These are phyloP conservation scores for Drosophila kuntzei DNA, from an alignment of 2,888 invertebrate species.

Conservation along the genomic window DNA sequence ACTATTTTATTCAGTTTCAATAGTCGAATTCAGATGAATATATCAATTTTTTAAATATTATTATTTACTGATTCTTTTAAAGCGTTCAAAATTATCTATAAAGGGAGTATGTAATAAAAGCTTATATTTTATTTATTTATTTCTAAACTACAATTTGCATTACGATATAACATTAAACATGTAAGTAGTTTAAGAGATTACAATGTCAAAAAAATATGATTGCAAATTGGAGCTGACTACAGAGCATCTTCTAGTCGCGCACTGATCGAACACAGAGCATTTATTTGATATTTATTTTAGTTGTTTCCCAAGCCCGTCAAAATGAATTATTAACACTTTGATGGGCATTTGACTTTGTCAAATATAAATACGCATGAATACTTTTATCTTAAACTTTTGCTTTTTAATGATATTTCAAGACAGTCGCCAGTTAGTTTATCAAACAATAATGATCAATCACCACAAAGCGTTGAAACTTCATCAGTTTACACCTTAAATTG, in stretches of 20 bases:
- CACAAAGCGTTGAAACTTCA: slow-evolving; percentile 50
- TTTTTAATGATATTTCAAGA: slow-evolving; percentile 43
- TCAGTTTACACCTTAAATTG: slow-evolving; percentile 63
- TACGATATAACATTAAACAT: no score
- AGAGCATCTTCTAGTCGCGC: slow-evolving; percentile 6
- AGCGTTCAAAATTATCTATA: no score
- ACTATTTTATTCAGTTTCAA: no score
- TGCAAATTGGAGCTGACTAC: background rate
- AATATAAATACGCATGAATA: slow-evolving; percentile 46
- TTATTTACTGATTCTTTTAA: no score
- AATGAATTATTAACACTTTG: slow-evolving; percentile 54
- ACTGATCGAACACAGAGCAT: background rate
- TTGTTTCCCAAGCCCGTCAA: slow-evolving; percentile 40
- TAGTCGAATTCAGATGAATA: background rate
- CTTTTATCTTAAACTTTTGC: slow-evolving; percentile 37
- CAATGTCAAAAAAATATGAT: background rate
- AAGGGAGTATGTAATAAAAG: no score
- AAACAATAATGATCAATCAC: slow-evolving; percentile 64
- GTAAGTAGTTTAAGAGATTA: background rate
- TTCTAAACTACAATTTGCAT: no score
- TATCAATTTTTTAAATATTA: no score
- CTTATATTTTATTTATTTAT: no score
- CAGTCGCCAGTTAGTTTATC: slow-evolving; percentile 52
- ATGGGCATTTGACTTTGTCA: slow-evolving; percentile 55
- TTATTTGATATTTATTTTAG: slow-evolving; percentile 19